Evolutionary conservation across 2,888 invertebrate species (phyloP), one percentile per base, ranked within the genome.

Genomic region (Stegophylla sp.): DNA sequence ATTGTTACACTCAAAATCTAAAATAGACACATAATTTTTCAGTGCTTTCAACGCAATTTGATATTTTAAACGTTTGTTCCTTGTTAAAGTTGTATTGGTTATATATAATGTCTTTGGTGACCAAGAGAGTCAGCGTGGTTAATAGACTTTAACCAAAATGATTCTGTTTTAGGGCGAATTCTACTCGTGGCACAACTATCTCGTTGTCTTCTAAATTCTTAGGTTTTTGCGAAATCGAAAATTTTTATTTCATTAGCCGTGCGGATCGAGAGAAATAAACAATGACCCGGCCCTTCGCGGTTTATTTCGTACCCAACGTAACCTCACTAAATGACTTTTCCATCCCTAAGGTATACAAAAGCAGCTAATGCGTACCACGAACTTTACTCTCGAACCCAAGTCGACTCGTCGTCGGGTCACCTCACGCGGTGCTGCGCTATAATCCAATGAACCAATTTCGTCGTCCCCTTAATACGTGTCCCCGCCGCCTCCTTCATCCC

Each of bases 401-500:
- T 51, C 51, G 17, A 3, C 51, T 5, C 51, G 17, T 51, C 15
- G 13, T 3, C 12, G 12, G n/a, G 1, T 45, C 51, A 15, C 17
- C 51, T 15, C n/a, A 10, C 45, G n/a, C 51, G 15, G 4, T 1
- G 51, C 7, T n/a, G 13, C 45, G 15, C 41, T 4, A 43, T 64
- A 64, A 64, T 43, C 64, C 13, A 64, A 41, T 64, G 20, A 64
- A 64, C 64, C 64, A 64, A 64, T 64, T 64, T 64, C 41, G 64
- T 41, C 10, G 20, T 23, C 23, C 20, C 12, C 7, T 34, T 34
- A 5, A 34, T 34, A 34, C 7, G 7, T 34, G 34, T 34, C 17
- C 4, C 15, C 2, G 51, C 51, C 17, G 17, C 48, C 3, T 51
- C n/a, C 3, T 51, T 15, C 17, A 17, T 51, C 5, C 17, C 5